Base-by-base conservation (phyloP, 1,140 invertebrate genomes). In the Watersipora subatra region DNA sequence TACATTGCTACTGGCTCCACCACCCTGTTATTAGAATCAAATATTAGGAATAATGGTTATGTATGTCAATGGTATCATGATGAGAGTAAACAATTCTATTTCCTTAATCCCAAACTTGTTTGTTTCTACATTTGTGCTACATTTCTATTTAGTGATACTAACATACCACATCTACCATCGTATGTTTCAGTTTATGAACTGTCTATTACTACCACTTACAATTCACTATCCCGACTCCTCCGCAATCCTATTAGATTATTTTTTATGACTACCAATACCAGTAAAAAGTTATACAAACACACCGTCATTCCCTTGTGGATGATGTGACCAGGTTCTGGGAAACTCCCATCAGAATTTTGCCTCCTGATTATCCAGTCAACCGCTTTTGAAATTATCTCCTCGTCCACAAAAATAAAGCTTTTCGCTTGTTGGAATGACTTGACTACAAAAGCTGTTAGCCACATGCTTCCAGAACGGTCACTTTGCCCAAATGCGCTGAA, bases 401-500 rank as follows among this genome's bases (percentile, higher is more conserved):
- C 75, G 65, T 92, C 91, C 58, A 95, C 84, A 61, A 85, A 85
- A 58, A 93, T 90, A 74, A 88, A 88, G 28, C 84, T 80, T 62
- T 85, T 83, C 1, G 91, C 92, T 78, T 91, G 88, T 26, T 85
- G 85, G 73, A 97, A 87, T 28, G 92, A 89, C 68, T 91, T 86
- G 0, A 86, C 86, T 0, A 94, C 91, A 73, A 94, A 93, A 1
- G 93, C 91, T 1, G 94, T 97, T 68, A 97, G 97, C 93, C 93
- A 98, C 22, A 92, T 91, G 73, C 91, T 93, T 15, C 93, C 89
- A 67, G 83, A 85, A 3, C 83, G 78, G 73, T 95, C 89, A 26
- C 22, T 25, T 17, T 86, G 67, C 29, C 90, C 92, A 78, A 97
- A 97, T 22, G 91, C 89, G 76, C 92, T 93, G 76, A 97, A 99